These are phyloP conservation scores for Molanna angustata DNA, from an alignment of 2,888 invertebrate genomes.

Conservation along the genomic window DNA sequence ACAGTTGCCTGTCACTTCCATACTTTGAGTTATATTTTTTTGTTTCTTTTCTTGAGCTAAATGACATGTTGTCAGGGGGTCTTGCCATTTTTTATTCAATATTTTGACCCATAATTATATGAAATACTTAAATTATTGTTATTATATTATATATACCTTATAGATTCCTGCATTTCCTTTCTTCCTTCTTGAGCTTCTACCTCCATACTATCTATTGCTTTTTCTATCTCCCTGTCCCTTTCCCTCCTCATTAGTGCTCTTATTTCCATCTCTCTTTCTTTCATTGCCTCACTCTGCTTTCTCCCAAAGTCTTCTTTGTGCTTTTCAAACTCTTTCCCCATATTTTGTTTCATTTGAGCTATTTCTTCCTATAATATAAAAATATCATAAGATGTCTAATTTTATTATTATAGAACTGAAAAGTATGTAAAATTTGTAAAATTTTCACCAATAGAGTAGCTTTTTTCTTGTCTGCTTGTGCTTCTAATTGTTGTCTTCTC, in stretches of 20 bases:
- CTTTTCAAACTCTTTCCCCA: slow-evolving; percentile 61
- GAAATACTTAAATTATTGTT: too few species aligned
- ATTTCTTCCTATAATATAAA: slow-evolving; percentile 41
- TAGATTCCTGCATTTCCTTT: slow-evolving; percentile 60
- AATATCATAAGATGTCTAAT: not conserved
- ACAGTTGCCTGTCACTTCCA: too few species aligned
- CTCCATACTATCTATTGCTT: slow-evolving; percentile 67
- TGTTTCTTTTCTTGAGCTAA: too few species aligned
- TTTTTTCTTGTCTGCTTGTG: slow-evolving; percentile 41
- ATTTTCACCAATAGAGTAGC: slow-evolving; percentile 9
- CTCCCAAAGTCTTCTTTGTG: slow-evolving; percentile 61
- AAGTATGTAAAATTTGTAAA: not conserved
- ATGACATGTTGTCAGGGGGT: too few species aligned
- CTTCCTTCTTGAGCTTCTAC: slow-evolving; percentile 61
- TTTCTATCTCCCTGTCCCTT: slow-evolving; percentile 76
- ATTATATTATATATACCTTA: slow-evolving; percentile 45
- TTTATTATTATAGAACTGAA: too few species aligned
- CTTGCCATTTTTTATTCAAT: too few species aligned
- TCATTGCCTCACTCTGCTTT: slow-evolving; percentile 58
- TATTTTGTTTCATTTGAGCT: slow-evolving; percentile 57
- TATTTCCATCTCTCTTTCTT: slow-evolving; percentile 66
- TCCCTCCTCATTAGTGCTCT: slow-evolving; percentile 68
- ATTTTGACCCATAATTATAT: too few species aligned
- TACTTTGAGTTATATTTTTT: not conserved
- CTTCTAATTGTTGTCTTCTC: slow-evolving; percentile 46